These are phyloP conservation scores for Ormyrus thymus DNA, from an alignment of 2,888 invertebrate species.

Conservation along the genomic window DNA sequence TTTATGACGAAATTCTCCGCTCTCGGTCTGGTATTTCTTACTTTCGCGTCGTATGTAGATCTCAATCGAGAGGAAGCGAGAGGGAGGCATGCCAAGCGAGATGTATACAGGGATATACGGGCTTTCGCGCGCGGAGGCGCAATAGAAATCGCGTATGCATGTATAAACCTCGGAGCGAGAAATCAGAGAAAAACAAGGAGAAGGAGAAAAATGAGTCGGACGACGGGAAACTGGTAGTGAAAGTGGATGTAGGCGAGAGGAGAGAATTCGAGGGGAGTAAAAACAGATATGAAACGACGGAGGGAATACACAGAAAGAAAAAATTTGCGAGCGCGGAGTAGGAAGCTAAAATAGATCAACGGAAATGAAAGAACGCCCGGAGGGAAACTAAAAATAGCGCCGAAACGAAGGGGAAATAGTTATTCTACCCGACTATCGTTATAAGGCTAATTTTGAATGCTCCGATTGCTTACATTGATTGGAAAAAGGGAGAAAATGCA, in stretches of 20 bases:
- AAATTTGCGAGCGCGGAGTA: too few relatives aligned
- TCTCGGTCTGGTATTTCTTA: slow-evolving; percentile 25
- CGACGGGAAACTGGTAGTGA: too few relatives aligned
- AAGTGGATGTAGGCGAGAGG: too few relatives aligned
- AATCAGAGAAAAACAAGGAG: background rate
- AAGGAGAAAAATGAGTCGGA: background rate
- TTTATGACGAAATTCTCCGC: slow-evolving; percentile 20
- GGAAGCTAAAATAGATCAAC: background rate
- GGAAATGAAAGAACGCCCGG: background rate
- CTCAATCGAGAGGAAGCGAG: background rate
- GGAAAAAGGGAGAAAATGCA: too few relatives aligned
- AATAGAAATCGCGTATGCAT: too few relatives aligned
- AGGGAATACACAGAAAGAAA: background rate
- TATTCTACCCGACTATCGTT: background rate
- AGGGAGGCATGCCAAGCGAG: background rate
- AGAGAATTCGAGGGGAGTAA: too few relatives aligned
- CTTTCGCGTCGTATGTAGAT: slow-evolving; percentile 9
- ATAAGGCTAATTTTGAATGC: background rate
- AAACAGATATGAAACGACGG: too few relatives aligned
- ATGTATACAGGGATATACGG: background rate
- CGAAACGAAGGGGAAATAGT: background rate
- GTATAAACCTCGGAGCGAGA: background rate
- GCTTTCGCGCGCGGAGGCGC: too few relatives aligned
- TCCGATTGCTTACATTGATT: background rate
- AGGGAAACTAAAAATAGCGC: background rate